A percentile compares a stretch with the other conserved stretches of the same genome.
Evolutionary conservation across 2,888 invertebrate genomes (phyloP).

Genomic region (Candidula unifasciata): DNA sequence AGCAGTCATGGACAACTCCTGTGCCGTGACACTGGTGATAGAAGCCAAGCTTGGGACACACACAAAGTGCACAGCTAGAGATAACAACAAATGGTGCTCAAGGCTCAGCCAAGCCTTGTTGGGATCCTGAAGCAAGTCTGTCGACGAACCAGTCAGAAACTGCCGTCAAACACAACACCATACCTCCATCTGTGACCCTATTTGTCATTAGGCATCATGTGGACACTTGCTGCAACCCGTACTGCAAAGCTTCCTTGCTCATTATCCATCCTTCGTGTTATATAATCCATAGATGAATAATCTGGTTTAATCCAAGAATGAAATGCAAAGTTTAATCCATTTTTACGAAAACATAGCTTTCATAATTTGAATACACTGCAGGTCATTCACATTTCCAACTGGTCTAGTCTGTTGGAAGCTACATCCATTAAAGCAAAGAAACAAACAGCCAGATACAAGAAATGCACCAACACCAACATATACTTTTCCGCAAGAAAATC

Average conservation of each 20-base stretch:
- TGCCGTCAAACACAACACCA: too few species aligned
- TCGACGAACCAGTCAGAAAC: too few species aligned
- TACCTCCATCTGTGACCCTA: too few species aligned
- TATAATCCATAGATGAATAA: slow-evolving; percentile 17
- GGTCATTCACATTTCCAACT: not conserved
- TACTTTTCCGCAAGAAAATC: not conserved
- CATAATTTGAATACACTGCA: not conserved
- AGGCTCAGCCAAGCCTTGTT: not conserved
- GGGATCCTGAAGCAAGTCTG: not conserved
- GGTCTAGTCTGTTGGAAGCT: not conserved
- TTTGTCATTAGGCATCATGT: not conserved
- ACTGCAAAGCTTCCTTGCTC: too few species aligned
- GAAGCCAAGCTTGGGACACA: not conserved
- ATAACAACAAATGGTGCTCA: not conserved
- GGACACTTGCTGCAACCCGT: not conserved
- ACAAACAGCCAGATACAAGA: not conserved
- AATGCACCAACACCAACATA: slow-evolving; percentile 10
- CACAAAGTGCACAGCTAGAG: not conserved
- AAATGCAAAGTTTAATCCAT: slow-evolving; percentile 23
- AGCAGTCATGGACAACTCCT: slow-evolving; percentile 36
- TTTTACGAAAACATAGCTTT: not conserved
- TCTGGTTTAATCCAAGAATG: not conserved
- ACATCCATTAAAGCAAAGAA: not conserved
- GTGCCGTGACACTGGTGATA: not conserved
- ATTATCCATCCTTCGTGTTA: not conserved